phyloP scores from a whole-genome alignment of 2,113 vertebrate species.

The Cottus gobio region DNA sequence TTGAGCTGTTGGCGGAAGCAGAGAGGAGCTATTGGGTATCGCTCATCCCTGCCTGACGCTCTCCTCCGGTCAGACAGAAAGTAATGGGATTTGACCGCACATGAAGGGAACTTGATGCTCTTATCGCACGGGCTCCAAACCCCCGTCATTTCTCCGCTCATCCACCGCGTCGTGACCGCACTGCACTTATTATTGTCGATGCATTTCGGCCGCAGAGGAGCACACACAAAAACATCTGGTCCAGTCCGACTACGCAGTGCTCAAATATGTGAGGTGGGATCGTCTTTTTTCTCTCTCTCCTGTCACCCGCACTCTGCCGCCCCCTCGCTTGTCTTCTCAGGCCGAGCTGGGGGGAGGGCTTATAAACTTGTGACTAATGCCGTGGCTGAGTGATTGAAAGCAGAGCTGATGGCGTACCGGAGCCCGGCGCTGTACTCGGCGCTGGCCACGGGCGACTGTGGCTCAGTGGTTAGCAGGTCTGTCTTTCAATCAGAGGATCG shows the following conservation, averaged over 20 bases:
- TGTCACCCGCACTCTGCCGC: slow-evolving; percentile 16
- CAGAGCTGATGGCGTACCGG: slow-evolving; percentile 46
- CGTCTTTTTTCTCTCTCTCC: neutral
- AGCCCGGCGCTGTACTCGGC: slow-evolving; percentile 6
- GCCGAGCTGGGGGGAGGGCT: slow-evolving; percentile 31
- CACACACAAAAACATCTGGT: neutral
- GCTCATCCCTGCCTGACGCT: slow-evolving; percentile 1
- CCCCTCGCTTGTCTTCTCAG: neutral
- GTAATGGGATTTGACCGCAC: slow-evolving; percentile 41
- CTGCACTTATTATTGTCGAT: neutral
- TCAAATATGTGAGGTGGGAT: neutral
- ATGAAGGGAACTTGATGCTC: slow-evolving; percentile 28
- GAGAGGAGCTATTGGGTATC: slow-evolving; percentile 5
- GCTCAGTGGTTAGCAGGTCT: too few relatives aligned
- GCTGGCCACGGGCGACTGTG: too few relatives aligned
- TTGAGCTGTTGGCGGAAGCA: neutral
- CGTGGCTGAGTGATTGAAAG: slow-evolving; percentile 61
- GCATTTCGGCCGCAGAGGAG: neutral
- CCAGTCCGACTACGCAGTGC: neutral
- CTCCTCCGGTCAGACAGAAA: slow-evolving; percentile 3
- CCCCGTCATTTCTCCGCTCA: neutral
- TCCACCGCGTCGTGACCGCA: neutral
- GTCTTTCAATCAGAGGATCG: too few relatives aligned
- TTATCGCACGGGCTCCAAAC: neutral
- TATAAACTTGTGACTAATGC: slow-evolving; percentile 63